Evolutionary conservation across 2,797 vertebrate genomes (phyloP), one percentile per base, ranked within the genome.

Genomic region (Podarcis siculus): DNA sequence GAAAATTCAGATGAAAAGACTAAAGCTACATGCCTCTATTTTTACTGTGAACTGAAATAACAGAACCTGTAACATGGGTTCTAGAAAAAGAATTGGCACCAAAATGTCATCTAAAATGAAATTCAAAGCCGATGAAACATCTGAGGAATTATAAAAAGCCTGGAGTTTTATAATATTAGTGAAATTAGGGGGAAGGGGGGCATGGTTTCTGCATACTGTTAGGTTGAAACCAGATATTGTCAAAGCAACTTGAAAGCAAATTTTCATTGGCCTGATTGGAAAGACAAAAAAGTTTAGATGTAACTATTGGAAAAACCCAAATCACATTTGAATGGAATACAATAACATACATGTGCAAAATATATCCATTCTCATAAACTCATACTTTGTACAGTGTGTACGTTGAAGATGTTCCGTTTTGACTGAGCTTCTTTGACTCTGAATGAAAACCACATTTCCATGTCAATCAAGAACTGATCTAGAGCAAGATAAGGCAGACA

Each of bases 1-100:
- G 37, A 8, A 90, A 89, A 69, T 86, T 77, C 64, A 73, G 39
- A 42, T 55, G 7, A 27, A 75, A 75, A 85, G 30, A 77, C 77
- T 64, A 83, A 82, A 80, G 77, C 32, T 35, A n/a, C 21, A 67
- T n/a, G 5, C 8, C 21, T 55, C 35, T 42, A 73, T 21, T 19
- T 42, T 21, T 73, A 58, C 25, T 17, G 66, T 79, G 72, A 37
- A 64, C 73, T 79, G 64, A 75, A 73, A 66, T 25, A 80, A 80
- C 12, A 84, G 58, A 32, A 61, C 19, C 15, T 84, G 9, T 69
- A 81, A 55, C 37, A 55, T 55, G 58, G 35, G 61, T 76, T 45
- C 45, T 6, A 27, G 72, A 37, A 82, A 82, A 37, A 55, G 37
- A 72, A 45, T 15, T 79, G 67, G 37, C 42, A 30, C 23, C 21